Evolutionary conservation across 2,113 vertebrate species (phyloP).

Genomic region (Cyprinus carpio): DNA sequence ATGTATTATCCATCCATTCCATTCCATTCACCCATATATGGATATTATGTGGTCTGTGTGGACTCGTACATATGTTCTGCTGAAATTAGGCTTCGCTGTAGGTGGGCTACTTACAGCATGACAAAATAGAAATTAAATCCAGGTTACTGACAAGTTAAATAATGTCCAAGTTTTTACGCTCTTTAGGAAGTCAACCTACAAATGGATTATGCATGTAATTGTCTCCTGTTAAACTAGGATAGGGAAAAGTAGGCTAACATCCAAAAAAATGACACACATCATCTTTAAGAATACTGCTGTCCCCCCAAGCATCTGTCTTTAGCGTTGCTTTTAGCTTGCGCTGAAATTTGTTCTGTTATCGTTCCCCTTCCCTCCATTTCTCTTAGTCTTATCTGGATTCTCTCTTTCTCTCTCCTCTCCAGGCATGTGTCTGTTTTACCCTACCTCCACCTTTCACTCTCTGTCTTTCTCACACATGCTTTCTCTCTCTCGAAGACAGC

Average conservation of each 20-base stretch:
- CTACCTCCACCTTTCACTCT: not conserved
- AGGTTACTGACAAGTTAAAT: not conserved
- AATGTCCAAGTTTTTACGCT: not conserved
- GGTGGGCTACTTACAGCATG: not conserved
- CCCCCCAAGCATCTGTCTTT: not conserved
- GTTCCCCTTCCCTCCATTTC: not conserved
- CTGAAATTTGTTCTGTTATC: constrained; percentile 19
- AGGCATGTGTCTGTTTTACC: constrained; percentile 8
- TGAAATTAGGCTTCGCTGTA: too few relatives aligned
- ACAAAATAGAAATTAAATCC: not conserved
- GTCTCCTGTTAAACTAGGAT: not conserved
- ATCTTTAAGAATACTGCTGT: not conserved
- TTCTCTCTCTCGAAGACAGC: constrained; percentile 31
- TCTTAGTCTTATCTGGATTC: not conserved
- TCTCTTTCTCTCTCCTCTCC: not conserved
- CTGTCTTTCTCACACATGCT: not conserved
- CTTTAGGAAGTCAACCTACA: not conserved
- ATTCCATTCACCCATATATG: too few relatives aligned
- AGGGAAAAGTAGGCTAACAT: constrained; percentile 3
- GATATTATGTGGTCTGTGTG: too few relatives aligned
- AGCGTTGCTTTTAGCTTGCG: not conserved
- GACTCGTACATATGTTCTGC: too few relatives aligned
- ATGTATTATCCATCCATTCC: too few relatives aligned
- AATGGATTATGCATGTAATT: not conserved
- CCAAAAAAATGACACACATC: not conserved